A percentile compares a stretch with the other conserved stretches of the same genome.
Evolutionary conservation across 2,888 invertebrate genomes (phyloP).

Genomic region (Rotaria macrura): DNA sequence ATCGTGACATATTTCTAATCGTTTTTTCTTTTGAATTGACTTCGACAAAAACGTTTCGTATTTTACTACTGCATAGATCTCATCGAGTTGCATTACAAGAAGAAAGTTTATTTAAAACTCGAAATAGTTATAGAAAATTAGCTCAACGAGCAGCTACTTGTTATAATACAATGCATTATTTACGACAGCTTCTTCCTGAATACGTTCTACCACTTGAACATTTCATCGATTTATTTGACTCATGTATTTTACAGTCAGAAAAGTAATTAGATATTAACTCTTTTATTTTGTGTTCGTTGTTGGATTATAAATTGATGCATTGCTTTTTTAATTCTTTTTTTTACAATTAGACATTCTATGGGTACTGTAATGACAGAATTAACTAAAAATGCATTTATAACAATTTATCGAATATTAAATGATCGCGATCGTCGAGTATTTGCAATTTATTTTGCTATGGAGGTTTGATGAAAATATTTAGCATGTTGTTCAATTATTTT

Average conservation of each 20-base stretch:
- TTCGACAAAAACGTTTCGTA: neutral
- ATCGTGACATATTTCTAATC: neutral
- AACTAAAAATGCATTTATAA: conserved; percentile 21
- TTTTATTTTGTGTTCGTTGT: neutral
- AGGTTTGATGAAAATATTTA: neutral
- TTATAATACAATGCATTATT: conserved; percentile 46
- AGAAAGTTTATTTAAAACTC: conserved; percentile 41
- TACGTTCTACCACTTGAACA: conserved; percentile 46
- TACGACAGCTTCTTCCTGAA: conserved; percentile 43
- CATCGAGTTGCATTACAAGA: conserved; percentile 41
- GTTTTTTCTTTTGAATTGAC: too few species aligned
- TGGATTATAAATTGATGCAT: neutral
- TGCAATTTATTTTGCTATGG: conserved; percentile 29
- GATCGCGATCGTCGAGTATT: conserved; percentile 30
- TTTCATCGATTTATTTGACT: conserved; percentile 43
- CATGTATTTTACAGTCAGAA: conserved; percentile 47
- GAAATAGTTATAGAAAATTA: conserved; percentile 44
- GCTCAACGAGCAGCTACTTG: conserved; percentile 46
- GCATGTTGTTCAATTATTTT: neutral
- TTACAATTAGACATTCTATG: conserved; percentile 32
- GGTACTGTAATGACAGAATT: conserved; percentile 26
- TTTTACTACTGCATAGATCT: conserved; percentile 39
- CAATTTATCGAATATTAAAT: conserved; percentile 24
- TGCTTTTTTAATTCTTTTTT: neutral
- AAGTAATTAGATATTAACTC: conserved; percentile 39